Evolutionary conservation across 2,113 vertebrate genomes (phyloP).

Genomic region (Nestor notabilis): DNA sequence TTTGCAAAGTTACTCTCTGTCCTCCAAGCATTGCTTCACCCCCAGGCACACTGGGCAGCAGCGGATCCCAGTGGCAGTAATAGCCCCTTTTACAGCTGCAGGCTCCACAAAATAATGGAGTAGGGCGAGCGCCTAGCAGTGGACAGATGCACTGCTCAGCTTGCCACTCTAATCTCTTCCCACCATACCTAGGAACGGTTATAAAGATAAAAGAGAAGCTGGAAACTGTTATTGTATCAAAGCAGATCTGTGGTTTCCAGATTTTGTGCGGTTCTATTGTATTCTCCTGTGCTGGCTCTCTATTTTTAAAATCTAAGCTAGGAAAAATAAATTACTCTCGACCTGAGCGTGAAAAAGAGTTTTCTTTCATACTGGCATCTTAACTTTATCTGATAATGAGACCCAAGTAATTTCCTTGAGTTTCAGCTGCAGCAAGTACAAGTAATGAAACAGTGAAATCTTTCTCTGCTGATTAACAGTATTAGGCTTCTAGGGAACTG

Average conservation of each 20-base stretch:
- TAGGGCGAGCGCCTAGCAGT: not conserved
- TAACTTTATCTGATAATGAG: slow-evolving; percentile 66
- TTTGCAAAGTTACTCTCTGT: not conserved
- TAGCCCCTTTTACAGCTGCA: not conserved
- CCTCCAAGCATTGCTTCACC: not conserved
- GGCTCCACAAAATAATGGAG: not conserved
- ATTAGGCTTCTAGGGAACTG: slow-evolving; percentile 14
- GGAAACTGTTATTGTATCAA: slow-evolving; percentile 22
- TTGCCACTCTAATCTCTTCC: slow-evolving; percentile 36
- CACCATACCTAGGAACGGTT: not conserved
- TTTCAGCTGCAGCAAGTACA: slow-evolving; percentile 41
- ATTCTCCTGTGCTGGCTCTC: not conserved
- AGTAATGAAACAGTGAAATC: slow-evolving; percentile 57
- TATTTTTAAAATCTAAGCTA: slow-evolving; percentile 40
- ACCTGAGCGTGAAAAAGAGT: slow-evolving; percentile 37
- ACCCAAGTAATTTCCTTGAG: slow-evolving; percentile 54
- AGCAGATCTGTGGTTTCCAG: not conserved
- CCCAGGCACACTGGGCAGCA: not conserved
- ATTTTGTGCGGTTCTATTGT: not conserved
- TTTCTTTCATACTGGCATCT: slow-evolving; percentile 45
- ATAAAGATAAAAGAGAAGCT: slow-evolving; percentile 42
- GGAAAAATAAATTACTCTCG: slow-evolving; percentile 49
- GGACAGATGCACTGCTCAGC: fast-evolving
- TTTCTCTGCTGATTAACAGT: slow-evolving; percentile 29
- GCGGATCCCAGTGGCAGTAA: fast-evolving